Conservation (phyloP, 1,140 invertebrate genomes). For the Bombus sibiricus region DNA sequence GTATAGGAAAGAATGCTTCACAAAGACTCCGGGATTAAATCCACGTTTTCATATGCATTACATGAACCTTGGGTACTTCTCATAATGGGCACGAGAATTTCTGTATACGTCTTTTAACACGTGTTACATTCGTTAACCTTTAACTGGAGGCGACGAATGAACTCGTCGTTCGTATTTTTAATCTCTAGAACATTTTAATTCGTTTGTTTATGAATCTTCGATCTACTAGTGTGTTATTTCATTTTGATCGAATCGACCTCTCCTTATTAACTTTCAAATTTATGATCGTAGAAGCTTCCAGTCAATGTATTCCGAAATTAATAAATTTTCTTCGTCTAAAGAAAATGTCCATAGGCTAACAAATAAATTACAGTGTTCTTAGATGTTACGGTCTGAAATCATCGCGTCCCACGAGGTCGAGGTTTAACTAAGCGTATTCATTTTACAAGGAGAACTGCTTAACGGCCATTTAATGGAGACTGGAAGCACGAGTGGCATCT, state of each 20-base stretch:
- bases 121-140: too few species aligned
- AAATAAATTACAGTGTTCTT: slow-evolving; percentile 50
- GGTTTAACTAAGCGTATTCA: slow-evolving; percentile 51
- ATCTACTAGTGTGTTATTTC: too few species aligned
- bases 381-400: slow-evolving; percentile 33
- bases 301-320: not conserved
- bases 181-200: too few species aligned
- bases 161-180: not conserved
- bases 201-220: too few species aligned
- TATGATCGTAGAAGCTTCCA: too few species aligned
- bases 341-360: too few species aligned
- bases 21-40: not conserved
- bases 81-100: not conserved
- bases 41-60: not conserved
- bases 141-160: not conserved
- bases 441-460: slow-evolving; percentile 35
- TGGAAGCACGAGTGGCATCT: slow-evolving; percentile 17
- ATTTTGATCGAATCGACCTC: too few species aligned
- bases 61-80: too few species aligned
- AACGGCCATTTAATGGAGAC: slow-evolving; percentile 50
- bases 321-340: not conserved
- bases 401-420: slow-evolving; percentile 22
- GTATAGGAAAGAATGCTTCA: not conserved
- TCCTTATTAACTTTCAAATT: too few species aligned
- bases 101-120: not conserved